Evolutionary conservation across 2,888 invertebrate species (phyloP), one percentile per base, ranked within the genome.

Genomic region (Gnatocerus cornutus): DNA sequence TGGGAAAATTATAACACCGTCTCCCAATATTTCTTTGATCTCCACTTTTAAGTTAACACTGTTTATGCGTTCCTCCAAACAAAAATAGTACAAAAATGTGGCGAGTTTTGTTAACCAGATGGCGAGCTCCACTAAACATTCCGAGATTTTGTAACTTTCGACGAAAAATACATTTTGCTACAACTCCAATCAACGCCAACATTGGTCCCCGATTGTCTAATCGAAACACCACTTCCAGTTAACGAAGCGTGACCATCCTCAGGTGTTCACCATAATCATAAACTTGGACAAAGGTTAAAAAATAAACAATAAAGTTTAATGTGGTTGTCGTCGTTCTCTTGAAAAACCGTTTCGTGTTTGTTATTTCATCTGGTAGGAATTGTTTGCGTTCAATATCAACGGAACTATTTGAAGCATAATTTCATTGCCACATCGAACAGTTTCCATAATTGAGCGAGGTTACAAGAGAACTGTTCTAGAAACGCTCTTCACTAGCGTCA

Each of bases 241-340:
- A 39, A 55, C 55, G 9, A 39, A 55, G 55, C 55, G 39, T 55
- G 55, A 55, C 55, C 33, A 37, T 55, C 37, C 13, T 55, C 37
- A 55, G 55, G 55, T 55, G 55, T 55, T 55, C 55, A 27, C 55
- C 37, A 52, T 52, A 52, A 52, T 16, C 30, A 5, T 39, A 16
- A 39, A 39, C 39, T 55, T 21, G 50, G 12, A 10, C 30, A 50
- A 50, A 50, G 50, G 50, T 50, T 50, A 37, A 55, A 55, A 16
- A n/a, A 30, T 33, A 55, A 39, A 55, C 55, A 55, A 55, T 55
- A 55, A 55, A 55, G 7, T 37, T 33, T 55, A 55, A 33, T 37
- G 55, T 27, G n/a, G 39, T 13, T 16, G 12, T 27, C 16, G 33
- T 21, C 21, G 21, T 21, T 21, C 21, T 21, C 21, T 21, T 4